Evolutionary conservation across 30 jellyfish, hydroid and myxozoan species (phyloP).

Genomic region (Aurelia aurita complex sp. Pacific): DNA sequence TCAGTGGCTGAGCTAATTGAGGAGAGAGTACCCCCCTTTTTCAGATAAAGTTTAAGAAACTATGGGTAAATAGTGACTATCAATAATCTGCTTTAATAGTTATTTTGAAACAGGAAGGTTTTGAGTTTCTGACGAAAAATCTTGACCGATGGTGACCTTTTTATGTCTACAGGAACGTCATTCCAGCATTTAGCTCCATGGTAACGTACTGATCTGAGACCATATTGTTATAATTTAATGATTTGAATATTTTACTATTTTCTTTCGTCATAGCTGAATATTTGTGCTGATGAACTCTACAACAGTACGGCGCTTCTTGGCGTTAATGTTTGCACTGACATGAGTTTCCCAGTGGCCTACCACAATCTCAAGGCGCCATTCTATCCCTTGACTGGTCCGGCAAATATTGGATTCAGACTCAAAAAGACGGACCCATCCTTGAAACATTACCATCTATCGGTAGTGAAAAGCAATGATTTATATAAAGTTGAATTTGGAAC

Average conservation of each 20-base stretch:
- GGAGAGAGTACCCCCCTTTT: too few relatives aligned
- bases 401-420: slow-evolving; percentile 59
- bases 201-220: too few relatives aligned
- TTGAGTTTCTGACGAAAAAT: too few relatives aligned
- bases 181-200: too few relatives aligned
- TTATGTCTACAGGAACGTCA: too few relatives aligned
- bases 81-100: too few relatives aligned
- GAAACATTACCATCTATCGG: slow-evolving; percentile 33
- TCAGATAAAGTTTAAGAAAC: too few relatives aligned
- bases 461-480: slow-evolving; percentile 64
- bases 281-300: slow-evolving; percentile 76
- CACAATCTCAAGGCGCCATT: slow-evolving; percentile 81
- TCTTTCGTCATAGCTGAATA: slow-evolving; percentile 41
- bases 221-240: background rate
- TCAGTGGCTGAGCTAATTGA: too few relatives aligned
- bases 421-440: slow-evolving; percentile 71
- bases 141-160: too few relatives aligned
- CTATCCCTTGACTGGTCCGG: slow-evolving; percentile 98
- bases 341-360: slow-evolving; percentile 86
- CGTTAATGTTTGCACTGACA: slow-evolving; percentile 69
- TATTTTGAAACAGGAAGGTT: too few relatives aligned
- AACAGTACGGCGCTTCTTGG: slow-evolving; percentile 73
- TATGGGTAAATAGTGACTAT: too few relatives aligned
- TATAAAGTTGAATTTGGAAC: slow-evolving; percentile 71
- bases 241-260: background rate